Base-by-base conservation (phyloP, 2,888 invertebrate species). In the Latrodectus elegans region DNA sequence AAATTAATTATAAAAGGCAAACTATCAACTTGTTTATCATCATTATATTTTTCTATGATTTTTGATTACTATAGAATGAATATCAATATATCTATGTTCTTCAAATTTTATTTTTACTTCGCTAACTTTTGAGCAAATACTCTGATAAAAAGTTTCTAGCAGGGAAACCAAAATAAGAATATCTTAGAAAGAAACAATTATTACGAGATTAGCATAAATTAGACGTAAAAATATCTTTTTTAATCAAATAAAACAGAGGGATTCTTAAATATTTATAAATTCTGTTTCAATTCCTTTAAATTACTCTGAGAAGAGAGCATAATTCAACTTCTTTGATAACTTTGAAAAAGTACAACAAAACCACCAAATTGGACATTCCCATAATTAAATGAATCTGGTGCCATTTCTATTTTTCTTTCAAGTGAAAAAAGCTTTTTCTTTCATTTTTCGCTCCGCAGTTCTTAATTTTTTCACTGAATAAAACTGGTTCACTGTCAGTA, bases 401-500 rank as follows among this genome's bases (percentile, higher is more conserved):
- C 9, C 70, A 38, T 78, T 65, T 77, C 51, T 73, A 71, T 72
- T 65, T n/a, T 67, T 73, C 60, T 75, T n/a, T 49, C 26, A 14
- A 0, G 12, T 11, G 12, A 15, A 74, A n/a, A 51, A 51, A 49
- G n/a, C 52, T 68, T 68, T 74, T 60, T 53, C 52, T 38, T 22
- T 12, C 10, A 0, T 55, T 72, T 12, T 49, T 55, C 60, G 55
- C 52, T 55, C 14, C n/a, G 14, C 55, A 52, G 22, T 55, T 49
- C 65, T 81, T 74, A 67, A 60, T 67, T 65, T 67, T 73, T 64
- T 67, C 17, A 17, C 49, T 67, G 26, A 26, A 53, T 72, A 82
- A 75, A 75, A 79, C 79, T 74, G 79, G 52, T 74, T 70, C 85
- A 49, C 22, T 75, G 79, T 78, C 84, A 85, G 76, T 86, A 86